Evolutionary conservation across 2,888 invertebrate genomes (phyloP).

Genomic region (Tiliacea citrago): DNA sequence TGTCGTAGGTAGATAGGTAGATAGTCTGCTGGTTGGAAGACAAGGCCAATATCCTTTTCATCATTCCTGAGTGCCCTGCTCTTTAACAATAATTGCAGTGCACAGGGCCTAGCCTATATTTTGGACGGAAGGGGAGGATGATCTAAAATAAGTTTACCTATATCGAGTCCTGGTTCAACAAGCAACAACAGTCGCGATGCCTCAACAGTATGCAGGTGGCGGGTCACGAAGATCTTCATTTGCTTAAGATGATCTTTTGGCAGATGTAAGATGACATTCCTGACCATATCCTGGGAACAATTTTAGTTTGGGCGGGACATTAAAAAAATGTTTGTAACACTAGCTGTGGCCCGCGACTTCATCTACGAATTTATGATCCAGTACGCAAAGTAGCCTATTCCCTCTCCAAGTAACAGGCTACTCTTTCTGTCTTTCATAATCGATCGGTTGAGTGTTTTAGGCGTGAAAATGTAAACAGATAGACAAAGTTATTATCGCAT

Average conservation of each 20-base stretch:
- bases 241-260: constrained; percentile 92
- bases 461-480: not conserved
- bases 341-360: not conserved
- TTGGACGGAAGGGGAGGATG: not conserved
- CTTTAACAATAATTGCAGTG: not conserved
- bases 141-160: constrained; percentile 70
- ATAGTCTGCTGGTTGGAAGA: not conserved
- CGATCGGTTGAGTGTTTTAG: not conserved
- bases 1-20: no score
- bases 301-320: not conserved
- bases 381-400: no score
- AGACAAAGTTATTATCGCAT: not conserved
- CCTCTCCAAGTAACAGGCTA: not conserved
- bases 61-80: not conserved
- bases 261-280: constrained; percentile 90
- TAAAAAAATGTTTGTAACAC: not conserved
- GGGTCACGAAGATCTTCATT: constrained; percentile 90
- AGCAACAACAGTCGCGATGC: constrained; percentile 90
- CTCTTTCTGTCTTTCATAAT: not conserved
- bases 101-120: not conserved
- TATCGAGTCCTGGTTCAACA: constrained; percentile 84
- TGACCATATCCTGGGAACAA: constrained; percentile 89
- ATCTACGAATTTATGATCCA: not conserved
- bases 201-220: constrained; percentile 86
- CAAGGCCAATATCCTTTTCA: not conserved